phyloP scores from a whole-genome alignment of 2,797 vertebrate genomes.

The Lateolabrax maculatus region DNA sequence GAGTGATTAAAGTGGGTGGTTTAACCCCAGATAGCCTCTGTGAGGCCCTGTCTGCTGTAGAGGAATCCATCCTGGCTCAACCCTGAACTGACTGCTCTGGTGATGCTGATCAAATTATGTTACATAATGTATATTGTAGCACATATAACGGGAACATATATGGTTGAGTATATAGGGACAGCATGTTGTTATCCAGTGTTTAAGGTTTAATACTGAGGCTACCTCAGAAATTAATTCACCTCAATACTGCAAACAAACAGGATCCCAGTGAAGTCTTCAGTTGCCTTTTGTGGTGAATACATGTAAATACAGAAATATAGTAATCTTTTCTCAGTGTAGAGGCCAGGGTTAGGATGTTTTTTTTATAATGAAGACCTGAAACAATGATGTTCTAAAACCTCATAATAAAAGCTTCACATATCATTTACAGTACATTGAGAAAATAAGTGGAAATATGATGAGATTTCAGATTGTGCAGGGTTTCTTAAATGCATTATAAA shows the following conservation, averaged over 20 bases:
- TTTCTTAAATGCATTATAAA: not conserved
- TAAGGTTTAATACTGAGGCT: not conserved
- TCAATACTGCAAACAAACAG: not conserved
- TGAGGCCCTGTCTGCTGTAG: not conserved
- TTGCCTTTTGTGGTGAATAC: not conserved
- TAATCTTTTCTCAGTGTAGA: not conserved
- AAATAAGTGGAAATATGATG: not conserved
- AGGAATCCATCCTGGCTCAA: not conserved
- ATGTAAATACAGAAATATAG: not conserved
- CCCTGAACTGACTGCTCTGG: not conserved
- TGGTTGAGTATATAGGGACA: not conserved
- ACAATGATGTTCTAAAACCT: not conserved
- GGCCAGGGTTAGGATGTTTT: too few species aligned
- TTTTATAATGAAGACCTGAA: not conserved
- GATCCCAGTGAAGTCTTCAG: not conserved
- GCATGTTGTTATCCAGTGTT: not conserved
- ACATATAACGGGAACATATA: not conserved
- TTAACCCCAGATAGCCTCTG: not conserved
- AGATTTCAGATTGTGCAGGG: not conserved
- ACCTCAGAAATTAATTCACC: not conserved
- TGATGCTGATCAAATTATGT: constrained; percentile 20
- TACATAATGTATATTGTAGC: not conserved
- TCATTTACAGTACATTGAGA: not conserved
- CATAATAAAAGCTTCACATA: not conserved
- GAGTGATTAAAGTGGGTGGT: not conserved